Conservation (phyloP, 1,140 invertebrate species). For the Stegodyphus dumicola region DNA sequence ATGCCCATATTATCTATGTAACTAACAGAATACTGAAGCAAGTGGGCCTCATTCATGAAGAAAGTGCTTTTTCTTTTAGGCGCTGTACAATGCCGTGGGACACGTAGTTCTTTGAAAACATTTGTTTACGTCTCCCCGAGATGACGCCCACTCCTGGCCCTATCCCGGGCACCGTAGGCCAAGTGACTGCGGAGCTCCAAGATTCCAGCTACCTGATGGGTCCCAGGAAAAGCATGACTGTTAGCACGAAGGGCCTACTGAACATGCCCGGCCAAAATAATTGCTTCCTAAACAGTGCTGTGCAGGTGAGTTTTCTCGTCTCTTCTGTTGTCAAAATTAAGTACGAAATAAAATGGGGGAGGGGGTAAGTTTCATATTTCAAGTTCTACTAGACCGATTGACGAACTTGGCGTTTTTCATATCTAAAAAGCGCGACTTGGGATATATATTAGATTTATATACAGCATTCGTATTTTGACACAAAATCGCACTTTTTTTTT, state of each 20-base stretch:
- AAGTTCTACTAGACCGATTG: too few species aligned
- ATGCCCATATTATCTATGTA: not conserved
- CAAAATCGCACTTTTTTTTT: too few species aligned
- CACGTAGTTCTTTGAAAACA: not conserved
- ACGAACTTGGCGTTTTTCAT: too few species aligned
- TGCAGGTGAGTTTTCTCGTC: slow-evolving; percentile 84
- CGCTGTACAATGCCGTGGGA: not conserved
- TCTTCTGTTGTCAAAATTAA: too few species aligned
- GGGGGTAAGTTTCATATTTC: too few species aligned
- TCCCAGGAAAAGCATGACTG: slow-evolving; percentile 66
- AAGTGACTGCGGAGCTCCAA: not conserved
- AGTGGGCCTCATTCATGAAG: not conserved
- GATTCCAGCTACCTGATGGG: slow-evolving; percentile 20
- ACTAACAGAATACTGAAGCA: not conserved
- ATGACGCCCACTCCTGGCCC: slow-evolving; percentile 56
- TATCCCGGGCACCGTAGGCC: slow-evolving; percentile 27
- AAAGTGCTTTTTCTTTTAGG: not conserved
- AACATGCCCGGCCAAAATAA: slow-evolving; percentile 97
- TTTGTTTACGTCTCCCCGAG: not conserved
- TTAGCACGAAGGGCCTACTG: slow-evolving; percentile 84
- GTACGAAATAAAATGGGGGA: too few species aligned
- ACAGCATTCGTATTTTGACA: too few species aligned
- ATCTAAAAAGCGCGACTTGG: too few species aligned
- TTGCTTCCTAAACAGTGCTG: slow-evolving; percentile 95
- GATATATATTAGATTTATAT: too few species aligned